Conservation (phyloP, 2,113 vertebrate species). For the Megatriorchis doriae region DNA sequence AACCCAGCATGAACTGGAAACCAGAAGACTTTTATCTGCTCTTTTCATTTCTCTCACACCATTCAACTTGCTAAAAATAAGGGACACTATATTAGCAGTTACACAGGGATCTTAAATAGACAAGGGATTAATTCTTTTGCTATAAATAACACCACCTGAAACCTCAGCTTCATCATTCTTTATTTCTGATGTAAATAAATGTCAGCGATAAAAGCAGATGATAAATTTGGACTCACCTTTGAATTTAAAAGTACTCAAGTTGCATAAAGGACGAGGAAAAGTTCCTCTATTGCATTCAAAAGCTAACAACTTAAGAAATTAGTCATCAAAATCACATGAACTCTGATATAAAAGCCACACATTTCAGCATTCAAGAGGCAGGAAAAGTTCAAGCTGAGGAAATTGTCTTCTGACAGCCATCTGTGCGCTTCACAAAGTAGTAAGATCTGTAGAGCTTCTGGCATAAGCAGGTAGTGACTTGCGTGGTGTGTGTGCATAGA, state of each 20-base stretch:
- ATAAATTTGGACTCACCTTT: background rate
- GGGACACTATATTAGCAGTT: background rate
- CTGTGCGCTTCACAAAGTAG: background rate
- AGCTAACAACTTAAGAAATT: background rate
- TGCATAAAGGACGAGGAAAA: background rate
- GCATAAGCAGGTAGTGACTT: background rate
- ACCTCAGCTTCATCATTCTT: conserved; percentile 13
- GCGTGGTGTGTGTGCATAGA: background rate
- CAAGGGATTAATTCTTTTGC: conserved; percentile 11
- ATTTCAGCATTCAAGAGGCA: background rate
- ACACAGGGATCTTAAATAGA: conserved; percentile 7
- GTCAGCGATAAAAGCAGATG: background rate
- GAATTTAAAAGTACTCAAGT: background rate
- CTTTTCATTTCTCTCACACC: background rate
- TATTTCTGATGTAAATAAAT: conserved; percentile 44
- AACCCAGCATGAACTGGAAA: background rate
- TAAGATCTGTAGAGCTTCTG: background rate
- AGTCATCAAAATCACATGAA: background rate
- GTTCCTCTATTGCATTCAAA: background rate
- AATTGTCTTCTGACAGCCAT: background rate
- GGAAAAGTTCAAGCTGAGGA: background rate
- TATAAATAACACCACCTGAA: conserved; percentile 37
- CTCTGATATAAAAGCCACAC: background rate
- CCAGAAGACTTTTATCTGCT: background rate
- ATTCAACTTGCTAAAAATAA: conserved; percentile 16